Conservation (phyloP, 2,888 invertebrate genomes). For the Drosophila flavopinicola region DNA sequence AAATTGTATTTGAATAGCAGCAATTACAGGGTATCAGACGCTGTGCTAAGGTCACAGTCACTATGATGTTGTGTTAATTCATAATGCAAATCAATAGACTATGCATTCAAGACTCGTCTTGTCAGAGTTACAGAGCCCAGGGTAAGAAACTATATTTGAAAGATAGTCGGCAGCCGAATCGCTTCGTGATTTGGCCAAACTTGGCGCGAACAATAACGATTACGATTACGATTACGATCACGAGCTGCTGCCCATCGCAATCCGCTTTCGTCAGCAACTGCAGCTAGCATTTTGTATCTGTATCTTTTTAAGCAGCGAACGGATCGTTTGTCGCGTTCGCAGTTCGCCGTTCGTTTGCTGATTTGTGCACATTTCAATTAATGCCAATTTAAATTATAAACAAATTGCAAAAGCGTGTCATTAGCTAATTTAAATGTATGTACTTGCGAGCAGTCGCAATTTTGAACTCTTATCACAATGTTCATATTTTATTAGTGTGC, state of each 20-base stretch:
- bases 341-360: slow-evolving; percentile 4
- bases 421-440: neutral
- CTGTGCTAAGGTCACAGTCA: neutral
- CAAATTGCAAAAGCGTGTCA: slow-evolving; percentile 4
- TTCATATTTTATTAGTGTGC: no score
- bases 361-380: slow-evolving; percentile 14
- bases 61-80: slow-evolving; percentile 7
- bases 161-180: slow-evolving; percentile 13
- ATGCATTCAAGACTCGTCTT: neutral
- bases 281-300: slow-evolving; percentile 13
- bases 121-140: neutral
- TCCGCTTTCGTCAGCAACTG: slow-evolving; percentile 10
- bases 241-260: neutral
- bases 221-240: neutral
- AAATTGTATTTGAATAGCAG: neutral
- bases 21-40: no score
- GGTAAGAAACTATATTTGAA: neutral
- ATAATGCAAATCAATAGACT: slow-evolving; percentile 29
- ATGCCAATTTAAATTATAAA: slow-evolving; percentile 17
- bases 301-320: slow-evolving; percentile 18
- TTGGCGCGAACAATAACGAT: slow-evolving; percentile 1
- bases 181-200: slow-evolving; percentile 17
- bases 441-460: no score
- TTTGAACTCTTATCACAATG: neutral
- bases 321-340: slow-evolving; percentile 25